Base-by-base conservation (phyloP, 1,140 invertebrate species). In the Magallana gigas region DNA sequence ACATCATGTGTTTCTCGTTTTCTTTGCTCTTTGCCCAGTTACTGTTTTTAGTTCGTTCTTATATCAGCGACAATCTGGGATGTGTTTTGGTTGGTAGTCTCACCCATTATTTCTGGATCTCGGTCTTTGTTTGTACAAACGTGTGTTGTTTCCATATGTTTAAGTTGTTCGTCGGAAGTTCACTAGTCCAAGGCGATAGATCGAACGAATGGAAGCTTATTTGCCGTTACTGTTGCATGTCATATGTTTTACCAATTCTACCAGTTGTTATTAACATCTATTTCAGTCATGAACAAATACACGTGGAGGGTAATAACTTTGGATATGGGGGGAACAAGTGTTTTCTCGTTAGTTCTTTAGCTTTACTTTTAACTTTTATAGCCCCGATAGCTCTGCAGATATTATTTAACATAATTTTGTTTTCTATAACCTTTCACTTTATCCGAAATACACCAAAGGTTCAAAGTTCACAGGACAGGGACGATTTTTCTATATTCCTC, bases 21-120 rank as follows among this genome's bases (percentile, higher is more conserved):
- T 91, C 86, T 59, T 85, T 92, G 0, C 88, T 91, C 29, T 57
- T 92, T 8, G 91, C 91, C 16, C 92, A 93, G 81, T 23, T 83
- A 16, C 8, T 23, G 57, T 56, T 76, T 58, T 64, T 76, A 29
- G 11, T 83, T 83, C 48, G n/a, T n/a, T 87, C n/a, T 57, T 62
- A 56, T 8, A 62, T 16, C 5, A 76, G 57, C 11, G 7, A 83
- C 16, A 83, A 1, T 8, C 11, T 8, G n/a, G 81, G n/a, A 57
- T 83, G 81, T 16, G n/a, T 14, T 6, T n/a, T 83, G 16, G 9
- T 83, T 18, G 81, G 81, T 58, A 56, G 48, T 57, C 11, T 83
- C 48, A 23, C 81, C 57, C 81, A 83, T 56, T 83, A 57, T 23
- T 83, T 83, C 9, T 83, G 81, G 81, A n/a, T 57, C 1, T 57